phyloP scores from a whole-genome alignment of 2,888 invertebrate species.

The Lasioglossum villosulum region DNA sequence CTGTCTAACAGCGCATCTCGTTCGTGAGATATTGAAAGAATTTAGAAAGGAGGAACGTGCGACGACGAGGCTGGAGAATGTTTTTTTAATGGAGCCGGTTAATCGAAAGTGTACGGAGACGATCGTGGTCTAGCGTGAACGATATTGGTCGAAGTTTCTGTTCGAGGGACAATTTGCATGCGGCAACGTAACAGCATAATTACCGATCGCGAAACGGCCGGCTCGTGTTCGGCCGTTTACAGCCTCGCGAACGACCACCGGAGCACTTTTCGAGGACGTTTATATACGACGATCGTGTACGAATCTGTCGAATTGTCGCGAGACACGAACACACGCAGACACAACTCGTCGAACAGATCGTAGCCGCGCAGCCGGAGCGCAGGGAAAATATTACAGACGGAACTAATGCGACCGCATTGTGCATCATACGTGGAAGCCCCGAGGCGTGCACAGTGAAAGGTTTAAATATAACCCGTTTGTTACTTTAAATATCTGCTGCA shows the following conservation, averaged over 20 bases:
- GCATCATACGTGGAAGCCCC: constrained; percentile 50
- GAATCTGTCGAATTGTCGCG: not conserved
- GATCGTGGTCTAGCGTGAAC: not conserved
- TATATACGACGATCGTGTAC: not conserved
- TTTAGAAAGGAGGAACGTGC: not conserved
- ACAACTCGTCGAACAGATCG: not conserved
- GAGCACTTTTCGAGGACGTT: not conserved
- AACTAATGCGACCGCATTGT: constrained; percentile 55
- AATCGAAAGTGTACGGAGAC: not conserved
- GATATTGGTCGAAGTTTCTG: not conserved
- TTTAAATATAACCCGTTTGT: constrained; percentile 65
- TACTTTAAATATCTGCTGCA: constrained; percentile 58
- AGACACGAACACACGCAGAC: not conserved
- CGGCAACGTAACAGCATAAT: not conserved
- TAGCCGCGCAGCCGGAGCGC: not conserved
- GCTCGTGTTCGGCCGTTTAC: not conserved
- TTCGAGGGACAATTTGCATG: not conserved
- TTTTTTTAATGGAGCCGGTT: not conserved
- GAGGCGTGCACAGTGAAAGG: constrained; percentile 51
- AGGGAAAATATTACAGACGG: constrained; percentile 30
- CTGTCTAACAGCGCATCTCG: not conserved
- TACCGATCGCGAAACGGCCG: not conserved
- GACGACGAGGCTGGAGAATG: not conserved
- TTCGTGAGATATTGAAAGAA: not conserved
- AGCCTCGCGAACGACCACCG: not conserved